These are phyloP conservation scores for Drosophila dunni DNA, from an alignment of 1,140 invertebrate genomes.

Conservation along the genomic window DNA sequence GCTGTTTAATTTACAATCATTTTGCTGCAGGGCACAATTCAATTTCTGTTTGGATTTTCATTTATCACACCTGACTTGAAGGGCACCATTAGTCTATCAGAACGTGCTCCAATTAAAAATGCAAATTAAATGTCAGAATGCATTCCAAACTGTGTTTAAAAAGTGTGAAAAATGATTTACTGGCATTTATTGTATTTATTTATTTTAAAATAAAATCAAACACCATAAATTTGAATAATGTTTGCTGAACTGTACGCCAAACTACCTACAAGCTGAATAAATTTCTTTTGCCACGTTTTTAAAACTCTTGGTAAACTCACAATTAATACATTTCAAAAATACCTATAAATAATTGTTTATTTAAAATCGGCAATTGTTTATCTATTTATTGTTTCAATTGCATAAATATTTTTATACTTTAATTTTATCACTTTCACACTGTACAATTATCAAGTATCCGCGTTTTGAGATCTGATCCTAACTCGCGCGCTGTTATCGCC, in stretches of 20 bases:
- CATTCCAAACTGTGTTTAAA: too few relatives aligned
- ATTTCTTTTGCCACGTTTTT: too few relatives aligned
- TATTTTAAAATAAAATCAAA: too few relatives aligned
- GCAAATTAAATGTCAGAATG: conserved; percentile 1
- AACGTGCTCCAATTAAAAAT: background rate
- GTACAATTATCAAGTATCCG: conserved; percentile 8
- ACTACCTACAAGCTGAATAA: too few relatives aligned
- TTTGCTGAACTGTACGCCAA: too few relatives aligned
- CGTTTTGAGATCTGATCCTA: conserved; percentile 44
- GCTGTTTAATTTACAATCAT: conserved; percentile 37
- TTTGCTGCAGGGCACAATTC: conserved; percentile 3
- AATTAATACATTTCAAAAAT: background rate
- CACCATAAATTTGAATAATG: too few relatives aligned
- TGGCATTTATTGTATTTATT: too few relatives aligned
- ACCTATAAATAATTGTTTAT: background rate
- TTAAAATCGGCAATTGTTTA: background rate
- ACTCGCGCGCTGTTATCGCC: conserved; percentile 55
- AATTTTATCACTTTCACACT: background rate
- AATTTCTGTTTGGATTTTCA: conserved; percentile 1
- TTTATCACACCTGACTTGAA: conserved; percentile 23
- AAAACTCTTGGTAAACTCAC: background rate
- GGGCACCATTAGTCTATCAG: conserved; percentile 1
- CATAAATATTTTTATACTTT: too few relatives aligned
- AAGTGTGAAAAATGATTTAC: too few relatives aligned
- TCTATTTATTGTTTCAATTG: too few relatives aligned